phyloP scores from a whole-genome alignment of 2,797 vertebrate genomes.

The Leptoclinus maculatus region DNA sequence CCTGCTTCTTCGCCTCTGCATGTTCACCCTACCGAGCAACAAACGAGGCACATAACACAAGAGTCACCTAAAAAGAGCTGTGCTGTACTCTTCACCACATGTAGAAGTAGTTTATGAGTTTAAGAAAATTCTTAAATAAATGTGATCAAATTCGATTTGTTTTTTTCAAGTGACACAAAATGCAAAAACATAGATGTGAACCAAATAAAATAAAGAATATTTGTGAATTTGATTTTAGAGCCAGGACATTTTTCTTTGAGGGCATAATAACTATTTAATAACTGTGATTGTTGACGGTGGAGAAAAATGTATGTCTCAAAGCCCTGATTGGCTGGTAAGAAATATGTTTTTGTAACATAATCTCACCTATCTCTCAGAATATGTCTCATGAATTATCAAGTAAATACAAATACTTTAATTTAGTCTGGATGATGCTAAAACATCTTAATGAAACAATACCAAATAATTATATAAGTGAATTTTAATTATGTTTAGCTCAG shows the following conservation, averaged over 20 bases:
- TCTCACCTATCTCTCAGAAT: not conserved
- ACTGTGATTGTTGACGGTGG: too few relatives aligned
- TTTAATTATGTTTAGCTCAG: too few relatives aligned
- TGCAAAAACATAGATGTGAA: not conserved
- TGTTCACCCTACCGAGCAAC: constrained; percentile 22
- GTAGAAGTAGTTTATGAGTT: not conserved
- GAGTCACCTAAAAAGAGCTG: too few relatives aligned
- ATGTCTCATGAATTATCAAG: not conserved
- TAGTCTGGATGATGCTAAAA: not conserved
- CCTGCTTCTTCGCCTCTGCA: not conserved
- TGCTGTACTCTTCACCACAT: not conserved
- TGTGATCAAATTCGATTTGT: not conserved
- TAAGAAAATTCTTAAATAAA: not conserved
- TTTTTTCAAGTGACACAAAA: not conserved
- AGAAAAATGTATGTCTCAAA: too few relatives aligned
- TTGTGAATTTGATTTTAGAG: too few relatives aligned
- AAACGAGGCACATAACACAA: not conserved
- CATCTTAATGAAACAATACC: not conserved
- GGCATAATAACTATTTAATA: too few relatives aligned
- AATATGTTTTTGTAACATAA: not conserved
- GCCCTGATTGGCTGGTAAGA: too few relatives aligned
- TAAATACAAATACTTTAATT: not conserved
- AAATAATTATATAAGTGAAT: not conserved
- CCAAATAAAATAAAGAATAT: too few relatives aligned
- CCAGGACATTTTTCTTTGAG: too few relatives aligned